Evolutionary conservation across 2,113 vertebrate genomes (phyloP), one percentile per base, ranked within the genome.

Genomic region (Hassar affinis): DNA sequence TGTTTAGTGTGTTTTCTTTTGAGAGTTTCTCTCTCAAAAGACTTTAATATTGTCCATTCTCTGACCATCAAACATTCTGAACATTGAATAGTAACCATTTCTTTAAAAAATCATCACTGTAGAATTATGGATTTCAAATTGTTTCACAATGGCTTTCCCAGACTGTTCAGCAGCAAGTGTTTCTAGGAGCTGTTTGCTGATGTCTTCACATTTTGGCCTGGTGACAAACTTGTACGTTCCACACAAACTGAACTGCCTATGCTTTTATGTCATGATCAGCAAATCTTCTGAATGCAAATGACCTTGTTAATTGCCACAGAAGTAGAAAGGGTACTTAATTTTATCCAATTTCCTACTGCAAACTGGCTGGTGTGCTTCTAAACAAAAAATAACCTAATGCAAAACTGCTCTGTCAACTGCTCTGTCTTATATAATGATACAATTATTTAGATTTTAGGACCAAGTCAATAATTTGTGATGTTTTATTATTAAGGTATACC

Each of bases 241-340:
- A 47, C 7, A 75, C 72, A 51, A 33, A 15, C 20, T 33, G 51
- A 74, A 2, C 25, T 47, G 38, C 33, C 12, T 12, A 72, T 17
- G 9, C 2, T n/a, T n/a, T n/a, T n/a, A n/a, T n/a, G 4, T 72
- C 42, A 22, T 47, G 22, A 66, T 66, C 17, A 35, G 15, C 7
- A 18, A 42, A 69, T 71, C 22, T 75, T n/a, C 49, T 27, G 12
- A 27, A 17, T 52, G 27, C n/a, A 20, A 20, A 75, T 75, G n/a
- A 20, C 22, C 71, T 52, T 51, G 9, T 71, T 71, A 47, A 71
- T 71, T 71, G 68, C 38, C n/a, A 45, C 15, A 75, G 71, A 75
- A 75, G 9, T 47, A 51, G 25, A 17, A 17, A 49, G 12, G 11
- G 7, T 17, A 27, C 14, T 7, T 74, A 51, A 74, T 27, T 14